Evolutionary conservation across 2,797 vertebrate species (phyloP), one percentile per base, ranked within the genome.

Genomic region (Clarias platycephalus): DNA sequence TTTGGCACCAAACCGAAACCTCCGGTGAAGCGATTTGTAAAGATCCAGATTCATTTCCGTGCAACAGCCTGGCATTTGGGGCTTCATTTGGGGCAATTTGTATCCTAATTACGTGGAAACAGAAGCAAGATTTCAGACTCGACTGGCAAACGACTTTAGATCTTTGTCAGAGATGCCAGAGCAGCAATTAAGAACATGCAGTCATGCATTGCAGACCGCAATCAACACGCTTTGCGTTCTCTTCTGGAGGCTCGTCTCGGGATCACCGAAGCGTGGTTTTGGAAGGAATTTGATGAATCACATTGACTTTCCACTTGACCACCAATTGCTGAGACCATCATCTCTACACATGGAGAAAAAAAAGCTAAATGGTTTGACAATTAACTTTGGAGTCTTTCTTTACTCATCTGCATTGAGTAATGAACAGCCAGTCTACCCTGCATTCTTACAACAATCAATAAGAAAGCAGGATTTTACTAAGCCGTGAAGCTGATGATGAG

Each of bases 71-170:
- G 88, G 81, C 83, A 87, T 85, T 90, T 85, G 79, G 28, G 70
- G 22, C 40, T 5, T 80, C 53, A 75, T 66, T 66, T 66, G 83
- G 58, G 79, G 80, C 44, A 75, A 85, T 89, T 85, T 86, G 85
- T 81, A 67, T 82, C 83, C 64, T 74, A 76, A 89, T 88, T 86
- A 88, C 80, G 70, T 84, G 74, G 75, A 82, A 81, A 66, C 67
- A 85, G 70, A 71, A 76, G 67, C 84, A 74, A 72, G 71, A 37
- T 82, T 76, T 83, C 60, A n/a, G 63, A 75, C 44, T 62, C 74
- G 37, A 18, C 75, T 63, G 53, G 83, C 58, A 87, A 85, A 71
- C 28, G 67, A 49, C 74, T 81, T 84, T 66, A 84, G 82, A 86
- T 87, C 68, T 85, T 82, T 76, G 72, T 86, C 40, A 70, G 79